phyloP scores from a whole-genome alignment of 2,113 vertebrate species.

The Gobiocypris rarus region DNA sequence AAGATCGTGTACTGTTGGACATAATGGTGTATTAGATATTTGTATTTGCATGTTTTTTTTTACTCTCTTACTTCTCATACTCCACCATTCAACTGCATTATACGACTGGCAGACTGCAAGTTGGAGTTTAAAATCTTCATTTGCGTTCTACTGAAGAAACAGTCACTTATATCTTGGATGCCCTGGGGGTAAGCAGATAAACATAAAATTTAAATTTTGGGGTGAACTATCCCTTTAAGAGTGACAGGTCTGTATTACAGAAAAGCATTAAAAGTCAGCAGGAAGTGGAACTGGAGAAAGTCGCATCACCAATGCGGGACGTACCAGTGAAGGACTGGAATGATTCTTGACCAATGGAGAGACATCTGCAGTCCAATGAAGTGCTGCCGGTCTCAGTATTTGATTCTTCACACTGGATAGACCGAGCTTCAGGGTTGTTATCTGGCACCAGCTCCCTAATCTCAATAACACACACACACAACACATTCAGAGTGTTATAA shows the following conservation, averaged over 20 bases:
- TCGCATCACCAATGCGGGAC: not conserved
- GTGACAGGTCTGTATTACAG: conserved; percentile 2
- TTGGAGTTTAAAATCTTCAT: too few species aligned
- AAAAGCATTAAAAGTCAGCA: not conserved
- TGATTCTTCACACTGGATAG: not conserved
- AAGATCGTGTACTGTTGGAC: too few species aligned
- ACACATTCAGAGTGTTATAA: conserved; percentile 10
- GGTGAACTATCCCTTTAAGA: too few species aligned
- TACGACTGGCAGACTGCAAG: too few species aligned
- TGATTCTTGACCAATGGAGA: conserved; percentile 18
- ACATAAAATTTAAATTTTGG: too few species aligned
- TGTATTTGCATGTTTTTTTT: too few species aligned
- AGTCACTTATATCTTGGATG: too few species aligned
- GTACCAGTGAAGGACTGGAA: conserved; percentile 22
- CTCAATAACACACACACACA: conserved; percentile 25
- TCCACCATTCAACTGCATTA: too few species aligned
- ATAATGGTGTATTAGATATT: too few species aligned
- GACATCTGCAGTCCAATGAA: not conserved
- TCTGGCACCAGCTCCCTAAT: conserved; percentile 14
- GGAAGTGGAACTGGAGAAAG: not conserved
- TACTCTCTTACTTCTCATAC: too few species aligned
- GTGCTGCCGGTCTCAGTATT: not conserved
- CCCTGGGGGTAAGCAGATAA: too few species aligned
- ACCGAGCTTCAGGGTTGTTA: not conserved
- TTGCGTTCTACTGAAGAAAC: too few species aligned